These are phyloP conservation scores for Elephas maximus DNA, from an alignment of 2,113 vertebrate species.

Conservation along the genomic window DNA sequence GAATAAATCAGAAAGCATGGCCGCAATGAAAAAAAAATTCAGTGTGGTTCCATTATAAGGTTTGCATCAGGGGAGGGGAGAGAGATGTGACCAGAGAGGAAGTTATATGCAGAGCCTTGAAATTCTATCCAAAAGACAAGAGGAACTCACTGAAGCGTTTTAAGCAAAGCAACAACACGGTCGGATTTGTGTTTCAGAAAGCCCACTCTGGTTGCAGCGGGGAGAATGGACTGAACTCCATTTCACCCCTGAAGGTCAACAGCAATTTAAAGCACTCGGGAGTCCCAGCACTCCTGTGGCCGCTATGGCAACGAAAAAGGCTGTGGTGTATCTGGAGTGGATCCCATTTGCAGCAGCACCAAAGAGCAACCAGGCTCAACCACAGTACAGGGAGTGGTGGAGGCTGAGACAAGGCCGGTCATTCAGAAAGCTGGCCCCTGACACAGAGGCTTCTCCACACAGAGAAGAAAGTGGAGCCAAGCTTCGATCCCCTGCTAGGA, in stretches of 20 bases:
- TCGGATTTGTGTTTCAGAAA: constrained; percentile 31
- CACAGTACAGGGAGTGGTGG: neutral
- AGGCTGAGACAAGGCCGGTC: neutral
- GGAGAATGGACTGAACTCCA: constrained; percentile 60
- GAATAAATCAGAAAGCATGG: constrained; percentile 17
- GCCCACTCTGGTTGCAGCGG: neutral
- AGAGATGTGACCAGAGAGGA: neutral
- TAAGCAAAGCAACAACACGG: constrained; percentile 40
- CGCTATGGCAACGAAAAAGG: neutral
- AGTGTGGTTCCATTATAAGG: neutral
- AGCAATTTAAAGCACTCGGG: constrained; percentile 26
- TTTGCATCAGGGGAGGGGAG: neutral
- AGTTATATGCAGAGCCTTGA: neutral
- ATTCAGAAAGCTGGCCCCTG: neutral
- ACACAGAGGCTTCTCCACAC: neutral
- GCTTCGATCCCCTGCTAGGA: neutral
- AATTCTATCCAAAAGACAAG: constrained; percentile 51
- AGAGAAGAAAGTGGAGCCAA: neutral
- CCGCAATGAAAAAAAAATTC: constrained; percentile 43
- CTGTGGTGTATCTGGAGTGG: neutral
- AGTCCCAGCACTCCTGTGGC: neutral
- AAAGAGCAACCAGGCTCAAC: neutral
- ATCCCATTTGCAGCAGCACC: constrained; percentile 14
- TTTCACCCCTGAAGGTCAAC: constrained; percentile 68
- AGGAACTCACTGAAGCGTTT: neutral